These are phyloP conservation scores for Strix aluco DNA, from an alignment of 2,113 vertebrate species.

Conservation along the genomic window DNA sequence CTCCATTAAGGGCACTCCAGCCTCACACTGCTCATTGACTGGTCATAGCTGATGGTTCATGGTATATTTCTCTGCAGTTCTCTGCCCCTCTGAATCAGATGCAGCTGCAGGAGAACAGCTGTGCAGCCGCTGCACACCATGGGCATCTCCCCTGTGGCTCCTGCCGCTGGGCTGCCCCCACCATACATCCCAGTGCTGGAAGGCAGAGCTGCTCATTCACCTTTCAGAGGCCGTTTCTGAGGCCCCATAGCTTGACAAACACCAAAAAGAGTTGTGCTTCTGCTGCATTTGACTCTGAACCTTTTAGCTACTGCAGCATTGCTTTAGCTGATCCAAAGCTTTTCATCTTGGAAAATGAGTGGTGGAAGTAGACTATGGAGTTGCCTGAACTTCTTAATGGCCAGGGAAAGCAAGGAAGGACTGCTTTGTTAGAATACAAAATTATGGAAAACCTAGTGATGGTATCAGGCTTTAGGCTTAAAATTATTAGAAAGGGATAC, in stretches of 20 bases:
- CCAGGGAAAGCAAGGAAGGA: background rate
- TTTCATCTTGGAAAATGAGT: background rate
- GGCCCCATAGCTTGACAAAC: background rate
- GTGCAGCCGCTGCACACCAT: background rate
- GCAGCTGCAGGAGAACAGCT: background rate
- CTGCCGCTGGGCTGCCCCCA: rapidly evolving
- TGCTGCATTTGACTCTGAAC: background rate
- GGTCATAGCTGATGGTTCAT: background rate
- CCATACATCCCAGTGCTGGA: background rate
- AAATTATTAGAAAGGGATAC: background rate
- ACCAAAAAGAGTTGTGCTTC: background rate
- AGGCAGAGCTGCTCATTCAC: background rate
- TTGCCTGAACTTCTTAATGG: background rate
- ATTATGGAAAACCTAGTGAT: background rate
- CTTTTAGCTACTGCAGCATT: background rate
- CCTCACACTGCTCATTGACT: background rate
- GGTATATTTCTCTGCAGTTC: background rate
- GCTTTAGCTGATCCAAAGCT: background rate
- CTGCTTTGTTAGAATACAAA: background rate
- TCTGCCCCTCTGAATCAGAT: background rate
- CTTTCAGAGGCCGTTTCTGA: background rate
- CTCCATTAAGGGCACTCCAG: background rate
- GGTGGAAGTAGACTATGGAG: background rate
- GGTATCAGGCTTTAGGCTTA: background rate
- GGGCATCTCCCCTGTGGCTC: background rate